Conservation (phyloP, 1,140 invertebrate genomes). For the Capitella teleta region DNA sequence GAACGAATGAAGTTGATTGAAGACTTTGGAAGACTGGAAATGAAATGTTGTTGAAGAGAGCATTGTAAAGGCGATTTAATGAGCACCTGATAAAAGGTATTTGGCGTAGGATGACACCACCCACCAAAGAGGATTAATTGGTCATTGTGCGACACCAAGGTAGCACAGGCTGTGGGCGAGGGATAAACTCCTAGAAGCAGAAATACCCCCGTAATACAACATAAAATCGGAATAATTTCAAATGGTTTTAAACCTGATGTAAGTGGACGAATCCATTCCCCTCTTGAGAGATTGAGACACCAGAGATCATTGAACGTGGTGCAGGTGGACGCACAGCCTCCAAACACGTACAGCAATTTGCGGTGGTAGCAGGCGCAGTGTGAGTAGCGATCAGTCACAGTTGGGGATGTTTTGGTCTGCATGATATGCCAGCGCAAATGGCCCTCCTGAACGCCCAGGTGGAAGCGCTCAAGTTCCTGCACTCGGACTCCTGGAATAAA, state of each 20-base stretch:
- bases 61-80: not conserved
- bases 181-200: slow-evolving; percentile 81
- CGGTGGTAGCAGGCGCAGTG: slow-evolving; percentile 72
- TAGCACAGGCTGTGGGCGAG: slow-evolving; percentile 87
- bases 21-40: slow-evolving; percentile 51
- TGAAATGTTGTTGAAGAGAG: not conserved
- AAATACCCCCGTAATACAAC: no score
- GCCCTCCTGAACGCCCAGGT: not conserved
- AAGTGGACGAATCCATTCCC: slow-evolving; percentile 56
- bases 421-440: not conserved
- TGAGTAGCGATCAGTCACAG: slow-evolving; percentile 79
- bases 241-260: slow-evolving; percentile 1
- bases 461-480: not conserved
- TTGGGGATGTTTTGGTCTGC: slow-evolving; percentile 31
- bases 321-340: slow-evolving; percentile 83
- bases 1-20: slow-evolving; percentile 87
- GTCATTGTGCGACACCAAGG: slow-evolving; percentile 74
- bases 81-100: slow-evolving; percentile 67
- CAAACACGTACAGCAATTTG: slow-evolving; percentile 78
- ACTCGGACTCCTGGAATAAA: not conserved
- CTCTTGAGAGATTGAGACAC: slow-evolving; percentile 74
- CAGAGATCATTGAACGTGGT: slow-evolving; percentile 97
- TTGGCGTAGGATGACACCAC: slow-evolving; percentile 84
- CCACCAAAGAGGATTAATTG: slow-evolving; percentile 84
- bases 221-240: no score